These are phyloP conservation scores for Vanessa tameamea DNA, from an alignment of 1,140 invertebrate genomes.

Conservation along the genomic window DNA sequence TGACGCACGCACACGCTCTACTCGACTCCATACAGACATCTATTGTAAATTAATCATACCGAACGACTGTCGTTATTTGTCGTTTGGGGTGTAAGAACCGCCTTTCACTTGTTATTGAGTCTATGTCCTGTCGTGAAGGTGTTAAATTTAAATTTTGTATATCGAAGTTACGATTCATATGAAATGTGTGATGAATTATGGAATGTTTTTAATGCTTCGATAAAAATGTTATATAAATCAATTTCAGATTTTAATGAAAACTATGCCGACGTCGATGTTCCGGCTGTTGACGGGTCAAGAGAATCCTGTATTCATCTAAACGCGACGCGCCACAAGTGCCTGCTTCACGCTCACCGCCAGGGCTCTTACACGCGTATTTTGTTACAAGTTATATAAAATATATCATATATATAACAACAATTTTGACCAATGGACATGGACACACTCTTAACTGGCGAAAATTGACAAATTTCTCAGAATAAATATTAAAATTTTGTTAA, in stretches of 20 bases:
- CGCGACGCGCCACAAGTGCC: conserved; percentile 70
- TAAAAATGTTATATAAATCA: conserved; percentile 1
- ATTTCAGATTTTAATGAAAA: conserved; percentile 99
- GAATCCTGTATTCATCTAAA: conserved; percentile 97
- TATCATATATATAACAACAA: not conserved
- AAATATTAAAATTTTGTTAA: not conserved
- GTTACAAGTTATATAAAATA: conserved; percentile 21
- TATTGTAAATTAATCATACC: not conserved
- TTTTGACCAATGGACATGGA: no score
- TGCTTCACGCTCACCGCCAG: conserved; percentile 55
- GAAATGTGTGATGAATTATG: no score
- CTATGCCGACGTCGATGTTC: conserved; percentile 99
- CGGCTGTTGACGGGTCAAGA: conserved; percentile 99
- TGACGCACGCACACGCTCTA: conserved; percentile 68
- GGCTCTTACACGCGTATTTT: conserved; percentile 20
- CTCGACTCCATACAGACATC: not conserved
- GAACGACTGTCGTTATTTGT: not conserved
- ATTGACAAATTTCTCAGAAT: not conserved
- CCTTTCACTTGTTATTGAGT: no score
- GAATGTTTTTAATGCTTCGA: not conserved
- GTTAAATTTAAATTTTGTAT: no score
- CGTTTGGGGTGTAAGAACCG: no score
- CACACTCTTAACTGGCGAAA: not conserved
- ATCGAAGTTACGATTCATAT: no score
- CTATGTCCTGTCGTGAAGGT: no score